Percentiles rank a stretch among this genome's conserved stretches.
These are phyloP conservation scores for Sebastes cheni DNA, from an alignment of 2,797 vertebrate species.

Conservation along the genomic window DNA sequence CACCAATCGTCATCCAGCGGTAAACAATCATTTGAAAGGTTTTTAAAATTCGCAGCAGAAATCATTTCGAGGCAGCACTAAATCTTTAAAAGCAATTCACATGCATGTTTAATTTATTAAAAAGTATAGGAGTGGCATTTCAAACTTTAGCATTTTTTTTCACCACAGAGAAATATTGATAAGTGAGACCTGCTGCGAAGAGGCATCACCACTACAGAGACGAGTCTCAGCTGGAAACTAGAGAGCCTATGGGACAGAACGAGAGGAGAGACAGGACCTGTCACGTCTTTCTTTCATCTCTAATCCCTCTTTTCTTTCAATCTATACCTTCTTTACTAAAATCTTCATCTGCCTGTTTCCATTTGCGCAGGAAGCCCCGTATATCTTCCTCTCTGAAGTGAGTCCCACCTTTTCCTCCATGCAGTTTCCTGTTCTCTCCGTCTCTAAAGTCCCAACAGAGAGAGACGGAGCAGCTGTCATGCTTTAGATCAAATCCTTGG, in stretches of 20 bases:
- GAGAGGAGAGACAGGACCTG: slow-evolving; percentile 19
- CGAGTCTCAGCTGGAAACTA: slow-evolving; percentile 41
- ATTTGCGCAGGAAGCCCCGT: slow-evolving; percentile 15
- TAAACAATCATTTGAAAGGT: slow-evolving; percentile 37
- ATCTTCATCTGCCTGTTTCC: slow-evolving; percentile 38
- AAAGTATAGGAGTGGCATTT: slow-evolving; percentile 23
- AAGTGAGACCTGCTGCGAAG: slow-evolving; percentile 35
- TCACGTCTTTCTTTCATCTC: slow-evolving; percentile 50
- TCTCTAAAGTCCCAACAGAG: slow-evolving; percentile 38
- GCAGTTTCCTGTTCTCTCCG: background rate
- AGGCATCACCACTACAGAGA: slow-evolving; percentile 22
- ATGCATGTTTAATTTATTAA: slow-evolving; percentile 44
- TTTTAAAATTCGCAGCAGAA: slow-evolving; percentile 12
- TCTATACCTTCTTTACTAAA: slow-evolving; percentile 32
- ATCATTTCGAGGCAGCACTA: slow-evolving; percentile 8
- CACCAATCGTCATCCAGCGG: background rate
- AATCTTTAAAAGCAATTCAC: slow-evolving; percentile 49
- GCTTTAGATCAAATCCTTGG: slow-evolving; percentile 43
- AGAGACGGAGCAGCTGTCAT: slow-evolving; percentile 52
- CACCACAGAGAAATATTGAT: slow-evolving; percentile 44
- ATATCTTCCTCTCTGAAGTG: slow-evolving; percentile 38
- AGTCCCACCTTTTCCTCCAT: slow-evolving; percentile 22
- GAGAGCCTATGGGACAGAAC: slow-evolving; percentile 30
- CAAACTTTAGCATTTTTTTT: background rate
- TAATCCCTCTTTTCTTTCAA: slow-evolving; percentile 26